A percentile compares a stretch with the other conserved stretches of the same genome.
Evolutionary conservation across 2,888 invertebrate genomes (phyloP).

Genomic region (Julus scanicus): DNA sequence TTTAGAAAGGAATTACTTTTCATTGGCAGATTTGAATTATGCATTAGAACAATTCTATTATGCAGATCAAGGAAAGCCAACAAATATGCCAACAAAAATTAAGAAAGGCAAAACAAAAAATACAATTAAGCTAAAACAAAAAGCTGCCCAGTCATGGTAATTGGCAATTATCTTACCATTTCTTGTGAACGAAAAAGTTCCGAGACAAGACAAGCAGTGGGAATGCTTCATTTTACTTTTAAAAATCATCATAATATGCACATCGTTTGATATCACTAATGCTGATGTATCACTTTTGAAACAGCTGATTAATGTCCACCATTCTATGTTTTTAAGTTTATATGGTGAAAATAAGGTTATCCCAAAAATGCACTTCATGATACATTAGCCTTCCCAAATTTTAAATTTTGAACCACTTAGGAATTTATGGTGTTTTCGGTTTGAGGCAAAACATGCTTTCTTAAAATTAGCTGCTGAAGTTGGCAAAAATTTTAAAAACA

Average conservation of each 20-base stretch:
- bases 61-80: background rate
- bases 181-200: conserved; percentile 1
- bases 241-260: conserved; percentile 49
- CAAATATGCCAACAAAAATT: background rate
- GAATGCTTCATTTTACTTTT: conserved; percentile 46
- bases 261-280: conserved; percentile 28
- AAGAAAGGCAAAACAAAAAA: background rate
- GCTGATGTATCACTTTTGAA: background rate
- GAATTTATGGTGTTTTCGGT: conserved; percentile 50
- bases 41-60: background rate
- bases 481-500: conserved; percentile 52
- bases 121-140: conserved; percentile 18
- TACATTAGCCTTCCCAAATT: conserved; percentile 47
- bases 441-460: conserved; percentile 51
- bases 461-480: conserved; percentile 27
- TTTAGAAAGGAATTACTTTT: background rate
- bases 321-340: background rate
- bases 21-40: conserved; percentile 3
- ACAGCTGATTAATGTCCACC: background rate
- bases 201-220: conserved; percentile 29
- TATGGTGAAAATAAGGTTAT: background rate
- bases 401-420: conserved; percentile 46
- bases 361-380: conserved; percentile 51
- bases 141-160: background rate
- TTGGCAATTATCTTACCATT: conserved; percentile 41